A percentile compares a stretch with the other conserved stretches of the same genome.
Conservation (phyloP, 2,113 vertebrate genomes). For the Gorsachius goisagi region DNA sequence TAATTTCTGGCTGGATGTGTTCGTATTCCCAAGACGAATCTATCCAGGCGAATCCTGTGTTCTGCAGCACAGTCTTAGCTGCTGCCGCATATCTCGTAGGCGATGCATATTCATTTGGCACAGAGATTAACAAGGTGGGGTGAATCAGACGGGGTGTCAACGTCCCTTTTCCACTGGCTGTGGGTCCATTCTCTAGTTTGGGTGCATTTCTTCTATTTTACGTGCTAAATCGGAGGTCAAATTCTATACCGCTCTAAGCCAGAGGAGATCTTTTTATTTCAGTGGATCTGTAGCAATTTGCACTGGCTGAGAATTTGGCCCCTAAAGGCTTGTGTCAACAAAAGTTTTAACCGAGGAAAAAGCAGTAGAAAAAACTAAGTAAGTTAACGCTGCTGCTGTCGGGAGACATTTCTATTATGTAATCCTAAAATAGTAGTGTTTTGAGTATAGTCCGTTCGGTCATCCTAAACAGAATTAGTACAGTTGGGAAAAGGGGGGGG, state of each 20-base stretch:
- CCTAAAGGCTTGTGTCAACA: conserved; percentile 47
- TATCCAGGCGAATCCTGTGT: neutral
- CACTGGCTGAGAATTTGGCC: conserved; percentile 23
- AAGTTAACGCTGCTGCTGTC: conserved; percentile 47
- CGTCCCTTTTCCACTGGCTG: neutral
- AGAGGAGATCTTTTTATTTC: neutral
- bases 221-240: neutral
- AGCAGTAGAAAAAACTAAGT: conserved; percentile 36
- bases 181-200: neutral
- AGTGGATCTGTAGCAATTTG: conserved; percentile 38
- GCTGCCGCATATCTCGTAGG: neutral
- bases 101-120: neutral
- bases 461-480: conserved; percentile 69
- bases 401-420: conserved; percentile 59
- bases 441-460: conserved; percentile 32
- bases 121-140: neutral
- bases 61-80: neutral
- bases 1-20: conserved; percentile 35
- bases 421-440: conserved; percentile 39
- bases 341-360: conserved; percentile 62
- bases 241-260: neutral
- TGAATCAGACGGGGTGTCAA: neutral
- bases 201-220: conserved; percentile 14
- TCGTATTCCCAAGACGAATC: neutral
- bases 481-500: conserved; percentile 51